A percentile compares a stretch with the other conserved stretches of the same genome.
Evolutionary conservation across 2,113 vertebrate species (phyloP).

Genomic region (Silurus glanis): DNA sequence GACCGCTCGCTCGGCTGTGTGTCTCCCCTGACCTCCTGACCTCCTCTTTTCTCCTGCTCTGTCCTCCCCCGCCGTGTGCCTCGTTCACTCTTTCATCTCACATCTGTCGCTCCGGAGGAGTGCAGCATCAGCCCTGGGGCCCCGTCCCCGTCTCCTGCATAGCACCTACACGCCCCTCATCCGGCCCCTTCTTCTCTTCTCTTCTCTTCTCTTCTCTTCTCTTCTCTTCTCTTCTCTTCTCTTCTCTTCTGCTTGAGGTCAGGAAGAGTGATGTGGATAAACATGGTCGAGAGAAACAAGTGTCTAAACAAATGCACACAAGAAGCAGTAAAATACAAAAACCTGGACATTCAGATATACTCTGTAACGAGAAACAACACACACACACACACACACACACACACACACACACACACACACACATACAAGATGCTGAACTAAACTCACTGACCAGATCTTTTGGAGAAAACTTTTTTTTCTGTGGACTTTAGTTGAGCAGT

Average conservation of each 20-base stretch:
- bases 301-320: not conserved
- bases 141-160: conserved; percentile 3
- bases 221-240: not conserved
- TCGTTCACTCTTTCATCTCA: conserved; percentile 68
- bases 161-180: conserved; percentile 24
- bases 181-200: not conserved
- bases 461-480: too few relatives aligned
- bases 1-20: conserved; percentile 50
- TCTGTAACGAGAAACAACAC: not conserved
- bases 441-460: too few relatives aligned
- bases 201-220: not conserved
- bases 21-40: conserved; percentile 62
- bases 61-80: conserved; percentile 69
- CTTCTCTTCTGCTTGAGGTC: not conserved
- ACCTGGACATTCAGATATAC: not conserved
- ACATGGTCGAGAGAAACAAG: not conserved
- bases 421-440: too few relatives aligned
- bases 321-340: not conserved
- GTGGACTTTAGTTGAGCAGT: too few relatives aligned
- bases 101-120: conserved; percentile 66
- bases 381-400: not conserved
- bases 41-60: conserved; percentile 65
- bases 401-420: too few relatives aligned
- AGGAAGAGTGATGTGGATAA: too few relatives aligned
- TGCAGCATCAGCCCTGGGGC: conserved; percentile 5